phyloP scores from a whole-genome alignment of 2,888 invertebrate genomes.

The Chloromyia formosa region DNA sequence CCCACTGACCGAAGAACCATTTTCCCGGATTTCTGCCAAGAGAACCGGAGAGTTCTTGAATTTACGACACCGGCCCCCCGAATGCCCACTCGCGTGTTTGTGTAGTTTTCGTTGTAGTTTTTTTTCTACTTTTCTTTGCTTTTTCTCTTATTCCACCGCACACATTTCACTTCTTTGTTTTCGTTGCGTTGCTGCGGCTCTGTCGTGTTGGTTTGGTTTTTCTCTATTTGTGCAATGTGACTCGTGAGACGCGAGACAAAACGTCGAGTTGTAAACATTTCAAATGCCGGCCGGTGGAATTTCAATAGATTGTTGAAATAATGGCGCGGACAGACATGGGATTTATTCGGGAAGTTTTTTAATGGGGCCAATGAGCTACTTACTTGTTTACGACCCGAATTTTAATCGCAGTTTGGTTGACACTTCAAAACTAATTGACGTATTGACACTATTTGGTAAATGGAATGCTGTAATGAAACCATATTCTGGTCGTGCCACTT shows the following conservation, averaged over 20 bases:
- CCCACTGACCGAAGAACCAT: not conserved
- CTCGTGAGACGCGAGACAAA: not conserved
- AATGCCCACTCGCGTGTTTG: not conserved
- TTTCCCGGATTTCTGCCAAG: no score
- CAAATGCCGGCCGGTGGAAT: constrained; percentile 42
- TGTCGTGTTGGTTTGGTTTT: constrained; percentile 5
- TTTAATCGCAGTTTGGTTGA: no score
- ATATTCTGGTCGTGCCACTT: no score
- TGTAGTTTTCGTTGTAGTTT: no score
- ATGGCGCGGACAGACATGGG: not conserved
- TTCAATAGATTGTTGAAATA: not conserved
- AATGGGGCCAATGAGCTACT: no score
- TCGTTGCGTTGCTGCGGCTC: not conserved
- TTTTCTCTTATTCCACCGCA: not conserved
- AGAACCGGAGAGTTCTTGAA: no score
- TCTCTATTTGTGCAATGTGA: constrained; percentile 18
- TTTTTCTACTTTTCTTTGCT: no score
- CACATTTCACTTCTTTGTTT: not conserved
- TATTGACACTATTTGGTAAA: no score
- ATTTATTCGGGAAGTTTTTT: not conserved
- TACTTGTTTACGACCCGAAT: no score
- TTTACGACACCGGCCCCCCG: not conserved
- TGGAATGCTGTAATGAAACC: no score
- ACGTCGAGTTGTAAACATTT: constrained; percentile 31
- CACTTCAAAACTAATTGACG: no score